Evolutionary conservation across 2,113 vertebrate genomes (phyloP), one percentile per base, ranked within the genome.

Genomic region (Protobothrops flavoviridis): DNA sequence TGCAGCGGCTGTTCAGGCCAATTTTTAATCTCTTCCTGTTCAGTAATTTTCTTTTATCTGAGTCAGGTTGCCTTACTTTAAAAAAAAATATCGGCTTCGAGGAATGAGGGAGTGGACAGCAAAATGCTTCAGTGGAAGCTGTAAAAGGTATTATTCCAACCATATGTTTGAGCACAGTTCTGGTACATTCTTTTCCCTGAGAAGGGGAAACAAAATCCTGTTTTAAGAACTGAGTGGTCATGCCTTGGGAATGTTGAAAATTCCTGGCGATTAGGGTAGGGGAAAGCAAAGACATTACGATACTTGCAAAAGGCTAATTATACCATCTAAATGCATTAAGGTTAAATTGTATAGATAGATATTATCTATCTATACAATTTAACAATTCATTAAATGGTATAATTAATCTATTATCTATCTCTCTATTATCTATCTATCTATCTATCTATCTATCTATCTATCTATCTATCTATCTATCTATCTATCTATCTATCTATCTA

Each of bases 121-220:
- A 43, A 88, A 92, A 64, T 24, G 55, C 26, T 59, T 45, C 50
- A n/a, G 43, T 61, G 56, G 15, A n/a, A 21, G 81, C 43, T 39
- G 81, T 21, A 85, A 94, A 92, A 92, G 55, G 90, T 92, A 87
- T 89, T 86, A 85, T 94, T 26, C 0, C 94, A 94, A 93, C 93
- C 85, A 90, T 91, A 90, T 92, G 92, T 91, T 94, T 95, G 43
- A 87, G 45, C 55, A 94, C 93, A 85, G 95, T 91, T 24, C 93
- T 94, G 88, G 95, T 93, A 92, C 92, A 93, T 94, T 95, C 96
- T 95, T 95, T 95, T 94, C 45, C 5, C 94, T 94, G 95, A 96
- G 96, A 96, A 94, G 93, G 93, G 94, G 92, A 95, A 91, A 43
- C 96, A 96, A 89, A 87, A 21, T 5, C 92, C 94, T 94, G 96